phyloP scores from a whole-genome alignment of 2,113 vertebrate genomes.

The Alexandromys fortis region DNA sequence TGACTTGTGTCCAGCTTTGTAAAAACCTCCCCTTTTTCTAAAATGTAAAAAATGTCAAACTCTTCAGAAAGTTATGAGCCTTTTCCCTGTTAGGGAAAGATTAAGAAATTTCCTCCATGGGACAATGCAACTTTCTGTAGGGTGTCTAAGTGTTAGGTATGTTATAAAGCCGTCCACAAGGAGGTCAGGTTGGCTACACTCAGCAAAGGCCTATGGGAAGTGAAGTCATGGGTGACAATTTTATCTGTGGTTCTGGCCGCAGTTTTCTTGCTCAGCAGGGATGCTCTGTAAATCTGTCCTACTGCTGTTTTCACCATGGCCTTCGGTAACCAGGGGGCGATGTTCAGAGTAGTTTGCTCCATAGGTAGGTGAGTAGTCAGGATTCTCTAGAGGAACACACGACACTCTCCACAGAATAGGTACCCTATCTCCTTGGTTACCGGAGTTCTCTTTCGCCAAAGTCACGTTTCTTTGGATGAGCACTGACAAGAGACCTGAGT shows the following conservation, averaged over 20 bases:
- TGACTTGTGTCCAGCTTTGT: background rate
- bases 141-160: background rate
- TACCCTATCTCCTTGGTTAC: background rate
- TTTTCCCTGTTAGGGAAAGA: background rate
- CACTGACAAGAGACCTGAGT: background rate
- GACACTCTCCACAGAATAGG: background rate
- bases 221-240: conserved; percentile 37
- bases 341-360: background rate
- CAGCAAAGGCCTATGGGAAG: background rate
- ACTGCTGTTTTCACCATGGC: background rate
- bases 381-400: background rate
- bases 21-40: background rate
- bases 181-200: background rate
- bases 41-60: conserved; percentile 61
- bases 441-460: too few relatives aligned
- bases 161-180: background rate
- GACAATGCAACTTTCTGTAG: background rate
- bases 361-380: background rate
- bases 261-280: background rate
- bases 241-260: background rate
- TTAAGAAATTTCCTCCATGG: conserved; percentile 32
- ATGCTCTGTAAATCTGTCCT: background rate
- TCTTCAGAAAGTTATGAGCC: background rate
- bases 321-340: conserved; percentile 36
- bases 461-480: background rate